Conservation (phyloP, 2,888 invertebrate species). For the Xylocampa areola region DNA sequence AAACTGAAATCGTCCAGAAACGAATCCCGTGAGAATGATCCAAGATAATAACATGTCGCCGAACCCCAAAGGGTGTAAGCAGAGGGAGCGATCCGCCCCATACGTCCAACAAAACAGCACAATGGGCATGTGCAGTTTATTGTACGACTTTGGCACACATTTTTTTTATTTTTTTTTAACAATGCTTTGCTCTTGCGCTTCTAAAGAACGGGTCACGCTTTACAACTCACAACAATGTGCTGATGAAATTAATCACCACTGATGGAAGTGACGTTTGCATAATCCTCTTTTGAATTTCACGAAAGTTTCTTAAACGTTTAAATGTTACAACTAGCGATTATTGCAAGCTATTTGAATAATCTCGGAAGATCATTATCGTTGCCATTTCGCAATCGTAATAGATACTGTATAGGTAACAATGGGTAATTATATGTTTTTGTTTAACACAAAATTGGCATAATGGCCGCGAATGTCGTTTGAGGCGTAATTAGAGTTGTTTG, state of each 20-base stretch:
- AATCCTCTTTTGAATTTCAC: slow-evolving; percentile 61
- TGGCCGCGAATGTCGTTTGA: slow-evolving; percentile 13
- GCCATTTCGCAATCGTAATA: slow-evolving; percentile 47
- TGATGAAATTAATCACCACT: slow-evolving; percentile 82
- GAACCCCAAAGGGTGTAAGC: slow-evolving; percentile 64
- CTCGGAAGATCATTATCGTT: slow-evolving; percentile 30
- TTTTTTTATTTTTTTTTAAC: slow-evolving; percentile 72
- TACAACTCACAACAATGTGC: slow-evolving; percentile 75
- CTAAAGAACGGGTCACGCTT: slow-evolving; percentile 78
- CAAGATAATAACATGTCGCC: slow-evolving; percentile 66
- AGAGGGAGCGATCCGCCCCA: slow-evolving; percentile 70
- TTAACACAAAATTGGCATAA: slow-evolving; percentile 47
- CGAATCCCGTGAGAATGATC: slow-evolving; percentile 71
- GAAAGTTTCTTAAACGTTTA: slow-evolving; percentile 56
- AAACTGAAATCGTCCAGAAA: slow-evolving; percentile 48
- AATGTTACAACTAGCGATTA: slow-evolving; percentile 62
- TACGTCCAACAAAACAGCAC: slow-evolving; percentile 69
- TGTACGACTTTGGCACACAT: slow-evolving; percentile 68
- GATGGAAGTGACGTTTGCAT: slow-evolving; percentile 66
- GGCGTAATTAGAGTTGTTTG: slow-evolving; percentile 30
- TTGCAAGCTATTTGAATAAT: slow-evolving; percentile 53
- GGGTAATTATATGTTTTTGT: slow-evolving; percentile 49
- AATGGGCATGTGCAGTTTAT: slow-evolving; percentile 76
- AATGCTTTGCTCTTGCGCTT: slow-evolving; percentile 77
- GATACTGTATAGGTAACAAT: slow-evolving; percentile 51